phyloP scores from a whole-genome alignment of 2,797 vertebrate genomes.

The Coregonus ussuriensis region DNA sequence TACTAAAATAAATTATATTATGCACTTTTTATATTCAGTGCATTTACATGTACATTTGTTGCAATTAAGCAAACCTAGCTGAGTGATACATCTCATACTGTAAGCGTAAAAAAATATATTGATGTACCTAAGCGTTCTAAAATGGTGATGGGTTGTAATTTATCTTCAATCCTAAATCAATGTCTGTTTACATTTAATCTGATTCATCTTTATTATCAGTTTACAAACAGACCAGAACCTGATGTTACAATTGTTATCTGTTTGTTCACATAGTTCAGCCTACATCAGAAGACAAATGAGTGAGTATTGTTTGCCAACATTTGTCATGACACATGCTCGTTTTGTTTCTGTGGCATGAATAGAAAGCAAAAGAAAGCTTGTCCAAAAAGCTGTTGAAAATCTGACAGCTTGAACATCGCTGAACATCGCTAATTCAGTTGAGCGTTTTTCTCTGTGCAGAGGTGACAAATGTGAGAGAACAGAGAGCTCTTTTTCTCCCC shows the following conservation, averaged over 20 bases:
- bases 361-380: not conserved
- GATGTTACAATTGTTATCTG: not conserved
- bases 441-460: slow-evolving; percentile 26
- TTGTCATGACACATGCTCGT: not conserved
- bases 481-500: slow-evolving; percentile 39
- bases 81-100: not conserved
- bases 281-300: not conserved
- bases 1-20: not conserved
- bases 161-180: not conserved
- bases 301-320: not conserved
- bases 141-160: not conserved
- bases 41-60: not conserved
- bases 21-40: not conserved
- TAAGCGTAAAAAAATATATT: not conserved
- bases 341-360: not conserved
- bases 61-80: not conserved
- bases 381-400: not conserved
- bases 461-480: slow-evolving; percentile 56
- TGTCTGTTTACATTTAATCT: not conserved
- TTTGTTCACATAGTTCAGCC: not conserved
- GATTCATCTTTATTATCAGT: not conserved
- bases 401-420: slow-evolving; percentile 21
- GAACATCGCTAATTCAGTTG: slow-evolving; percentile 31
- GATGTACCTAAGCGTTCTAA: not conserved
- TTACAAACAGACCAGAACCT: not conserved